Conservation (phyloP, 2,888 invertebrate species). For the Andrena camellia region DNA sequence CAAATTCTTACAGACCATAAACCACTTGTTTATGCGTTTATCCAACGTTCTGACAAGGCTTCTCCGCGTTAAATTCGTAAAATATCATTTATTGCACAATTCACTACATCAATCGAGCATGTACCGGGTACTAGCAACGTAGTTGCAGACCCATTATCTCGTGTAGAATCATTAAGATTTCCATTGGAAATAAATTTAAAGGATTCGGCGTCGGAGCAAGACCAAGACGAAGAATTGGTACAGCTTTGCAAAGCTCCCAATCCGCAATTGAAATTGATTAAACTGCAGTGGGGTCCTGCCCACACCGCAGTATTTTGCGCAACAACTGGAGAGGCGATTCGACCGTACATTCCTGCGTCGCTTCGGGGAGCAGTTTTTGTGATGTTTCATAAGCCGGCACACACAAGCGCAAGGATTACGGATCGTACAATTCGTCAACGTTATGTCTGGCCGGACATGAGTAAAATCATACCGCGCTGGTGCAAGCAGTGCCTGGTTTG, state of each 20-base stretch:
- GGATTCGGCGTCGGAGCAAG: background rate
- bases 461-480: background rate
- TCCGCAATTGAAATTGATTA: background rate
- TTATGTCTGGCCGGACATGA: background rate
- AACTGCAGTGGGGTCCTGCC: too few relatives aligned
- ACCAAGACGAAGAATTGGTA: background rate
- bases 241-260: background rate
- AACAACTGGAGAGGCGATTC: background rate
- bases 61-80: conserved; percentile 2
- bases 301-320: background rate
- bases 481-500: background rate
- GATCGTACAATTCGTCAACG: background rate
- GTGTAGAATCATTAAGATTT: background rate
- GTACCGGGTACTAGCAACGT: background rate
- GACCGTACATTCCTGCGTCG: background rate
- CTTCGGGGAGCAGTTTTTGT: background rate
- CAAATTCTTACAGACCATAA: background rate
- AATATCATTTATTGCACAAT: conserved; percentile 21
- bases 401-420: background rate
- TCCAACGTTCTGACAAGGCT: conserved; percentile 14
- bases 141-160: conserved; percentile 24
- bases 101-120: background rate
- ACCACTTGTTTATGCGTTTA: background rate
- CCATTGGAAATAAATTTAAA: background rate
- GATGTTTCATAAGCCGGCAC: background rate